Evolutionary conservation across 2,797 vertebrate species (phyloP).

Genomic region (Columba guinea): DNA sequence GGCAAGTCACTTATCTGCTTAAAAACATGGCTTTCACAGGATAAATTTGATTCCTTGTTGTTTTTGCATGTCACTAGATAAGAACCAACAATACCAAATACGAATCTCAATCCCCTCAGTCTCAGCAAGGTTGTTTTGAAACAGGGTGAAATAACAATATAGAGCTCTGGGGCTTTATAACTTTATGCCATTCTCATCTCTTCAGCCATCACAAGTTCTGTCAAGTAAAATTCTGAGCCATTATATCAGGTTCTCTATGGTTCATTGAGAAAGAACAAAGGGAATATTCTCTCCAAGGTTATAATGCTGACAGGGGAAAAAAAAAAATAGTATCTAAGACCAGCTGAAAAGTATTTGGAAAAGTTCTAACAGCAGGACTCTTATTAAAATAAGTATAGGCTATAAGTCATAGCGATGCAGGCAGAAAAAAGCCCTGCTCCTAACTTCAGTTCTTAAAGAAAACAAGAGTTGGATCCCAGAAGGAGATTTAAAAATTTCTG

Average conservation of each 20-base stretch:
- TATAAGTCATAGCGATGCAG: constrained; percentile 33
- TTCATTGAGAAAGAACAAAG: constrained; percentile 68
- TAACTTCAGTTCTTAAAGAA: constrained; percentile 37
- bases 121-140: constrained; percentile 1
- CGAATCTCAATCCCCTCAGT: neutral
- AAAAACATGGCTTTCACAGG: neutral
- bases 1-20: neutral
- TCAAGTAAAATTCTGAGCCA: constrained; percentile 47
- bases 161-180: constrained; percentile 21
- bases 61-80: neutral
- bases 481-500: constrained; percentile 27
- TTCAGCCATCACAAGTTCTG: constrained; percentile 31
- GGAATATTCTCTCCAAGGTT: constrained; percentile 59
- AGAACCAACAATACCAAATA: neutral
- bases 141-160: neutral
- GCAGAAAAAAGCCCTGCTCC: neutral
- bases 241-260: constrained; percentile 55
- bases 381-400: constrained; percentile 44
- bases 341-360: constrained; percentile 27
- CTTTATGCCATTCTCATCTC: neutral
- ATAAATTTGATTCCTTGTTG: neutral
- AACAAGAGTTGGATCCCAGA: constrained; percentile 6
- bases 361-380: constrained; percentile 54
- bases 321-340: neutral
- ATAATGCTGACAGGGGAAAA: neutral